Base-by-base conservation (phyloP, 2,888 invertebrate genomes). In the Agonopterix arenella region DNA sequence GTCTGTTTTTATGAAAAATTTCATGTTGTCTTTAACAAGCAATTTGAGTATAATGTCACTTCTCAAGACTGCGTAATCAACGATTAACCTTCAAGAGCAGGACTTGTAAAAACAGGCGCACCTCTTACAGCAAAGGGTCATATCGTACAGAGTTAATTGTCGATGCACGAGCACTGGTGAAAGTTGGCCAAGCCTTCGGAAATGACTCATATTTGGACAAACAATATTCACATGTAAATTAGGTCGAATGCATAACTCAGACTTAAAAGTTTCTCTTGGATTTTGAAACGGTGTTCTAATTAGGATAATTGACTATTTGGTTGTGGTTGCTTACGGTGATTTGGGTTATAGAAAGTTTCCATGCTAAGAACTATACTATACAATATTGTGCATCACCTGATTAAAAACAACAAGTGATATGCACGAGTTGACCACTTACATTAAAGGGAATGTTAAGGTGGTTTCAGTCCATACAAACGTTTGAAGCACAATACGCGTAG, bases 151-250 rank as follows among this genome's bases (percentile, higher is more conserved):
- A 59, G 68, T 69, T 80, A 78, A 80, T 81, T 80, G 70, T 74
- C 70, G 64, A 60, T 65, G 58, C 79, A 82, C 77, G 76, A 74
- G 64, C 64, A 61, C 58, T 61, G 79, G 85, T 80, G 85, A 88
- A 88, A 88, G 85, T 82, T 74, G 74, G 63, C 70, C 76, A 68
- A 66, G 73, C 68, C 69, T 76, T 77, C 72, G 67, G 64, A 78
- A 77, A 75, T 83, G 80, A 85, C 69, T 83, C 82, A 80, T 80
- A 77, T 78, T 78, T 76, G 70, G 71, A 75, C 73, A 72, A 80
- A 76, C 76, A 81, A 79, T 82, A 79, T 77, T 74, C 74, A 80
- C 74, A 68, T 81, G 80, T 78, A 80, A 81, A 83, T 84, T 80
- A 80, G 78, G 70, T 71, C 74, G 66, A 72, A 69, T 59, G 58